Evolutionary conservation across 2,888 invertebrate genomes (phyloP), one percentile per base, ranked within the genome.

Genomic region (Mesorhabditis sp.): DNA sequence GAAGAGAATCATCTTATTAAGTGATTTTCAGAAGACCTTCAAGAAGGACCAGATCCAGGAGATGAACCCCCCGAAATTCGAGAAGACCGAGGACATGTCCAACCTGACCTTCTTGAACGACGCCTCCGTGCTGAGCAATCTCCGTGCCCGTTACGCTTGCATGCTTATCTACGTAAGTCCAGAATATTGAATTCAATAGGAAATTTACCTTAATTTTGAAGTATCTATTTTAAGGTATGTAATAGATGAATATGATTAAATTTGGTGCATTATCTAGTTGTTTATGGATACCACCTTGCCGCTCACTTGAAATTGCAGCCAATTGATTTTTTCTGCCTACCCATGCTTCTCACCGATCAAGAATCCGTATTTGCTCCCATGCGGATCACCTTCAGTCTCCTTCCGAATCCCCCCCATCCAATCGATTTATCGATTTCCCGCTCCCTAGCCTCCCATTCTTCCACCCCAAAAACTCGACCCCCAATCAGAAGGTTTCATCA

Each of bases 81-180:
- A 95, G 90, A 95, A 95, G 91, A 90, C 91, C 89, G 83, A 83
- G 72, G 83, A 83, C 78, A 84, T 84, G 83, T 83, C 83, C 74
- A 94, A 94, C 90, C 92, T 95, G 92, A 95, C 95, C 89, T 95
- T 95, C 90, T 92, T 95, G 90, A 96, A 96, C 91, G 95, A 95
- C 90, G 95, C 95, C 90, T 94, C 95, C 87, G 95, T 95, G 88
- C 92, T 96, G 89, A 92, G 94, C 91, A 95, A 95, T 90, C 91
- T 95, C 91, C 94, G 94, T 90, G 92, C 94, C 90, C 92, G 95
- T 91, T 95, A 95, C 90, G 93, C 93, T 90, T 90, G 91, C 90
- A 92, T 94, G 89, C 92, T 96, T 87, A 96, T 84, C 75, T 84
- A 83, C 72, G 82, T 84, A 66, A 74, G 81, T 82, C 50, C 42